phyloP scores from a whole-genome alignment of 1,140 invertebrate species.

The Sinella curviseta region DNA sequence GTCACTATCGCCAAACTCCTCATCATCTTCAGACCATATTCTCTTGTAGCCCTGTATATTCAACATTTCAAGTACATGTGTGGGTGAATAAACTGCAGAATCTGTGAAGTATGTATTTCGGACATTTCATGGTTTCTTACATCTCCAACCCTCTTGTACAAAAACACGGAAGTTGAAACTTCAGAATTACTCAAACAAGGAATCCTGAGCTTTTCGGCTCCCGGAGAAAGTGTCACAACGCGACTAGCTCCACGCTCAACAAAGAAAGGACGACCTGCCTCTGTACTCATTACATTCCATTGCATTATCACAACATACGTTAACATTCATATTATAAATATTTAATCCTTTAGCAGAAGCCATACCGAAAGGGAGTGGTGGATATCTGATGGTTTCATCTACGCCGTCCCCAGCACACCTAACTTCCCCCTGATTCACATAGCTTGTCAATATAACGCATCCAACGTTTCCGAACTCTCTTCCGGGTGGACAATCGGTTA shows the following conservation, averaged over 20 bases:
- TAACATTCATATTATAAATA: too few relatives aligned
- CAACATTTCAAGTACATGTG: not conserved
- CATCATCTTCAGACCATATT: conserved; percentile 34
- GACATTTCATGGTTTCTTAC: not conserved
- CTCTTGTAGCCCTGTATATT: not conserved
- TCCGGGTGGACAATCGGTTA: not conserved
- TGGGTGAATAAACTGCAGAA: not conserved
- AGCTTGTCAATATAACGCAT: conserved; percentile 29
- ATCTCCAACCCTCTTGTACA: conserved; percentile 3
- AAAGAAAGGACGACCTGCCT: conserved; percentile 27
- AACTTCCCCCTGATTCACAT: conserved; percentile 28
- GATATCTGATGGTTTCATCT: conserved; percentile 31
- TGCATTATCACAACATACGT: too few relatives aligned
- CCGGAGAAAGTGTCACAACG: conserved; percentile 1
- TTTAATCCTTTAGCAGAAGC: not conserved
- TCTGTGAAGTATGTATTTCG: too few relatives aligned
- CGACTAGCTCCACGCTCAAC: conserved; percentile 18
- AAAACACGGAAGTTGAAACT: conserved; percentile 5
- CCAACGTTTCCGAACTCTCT: not conserved
- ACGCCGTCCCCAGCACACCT: conserved; percentile 34
- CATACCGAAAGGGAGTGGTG: conserved; percentile 18
- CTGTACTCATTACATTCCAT: not conserved
- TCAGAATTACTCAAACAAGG: conserved; percentile 28
- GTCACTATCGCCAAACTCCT: conserved; percentile 14
- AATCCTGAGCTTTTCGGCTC: conserved; percentile 20